A percentile compares a stretch with the other conserved stretches of the same genome.
These are phyloP conservation scores for Drosophila mayri DNA, from an alignment of 1,140 invertebrate genomes.

Conservation along the genomic window DNA sequence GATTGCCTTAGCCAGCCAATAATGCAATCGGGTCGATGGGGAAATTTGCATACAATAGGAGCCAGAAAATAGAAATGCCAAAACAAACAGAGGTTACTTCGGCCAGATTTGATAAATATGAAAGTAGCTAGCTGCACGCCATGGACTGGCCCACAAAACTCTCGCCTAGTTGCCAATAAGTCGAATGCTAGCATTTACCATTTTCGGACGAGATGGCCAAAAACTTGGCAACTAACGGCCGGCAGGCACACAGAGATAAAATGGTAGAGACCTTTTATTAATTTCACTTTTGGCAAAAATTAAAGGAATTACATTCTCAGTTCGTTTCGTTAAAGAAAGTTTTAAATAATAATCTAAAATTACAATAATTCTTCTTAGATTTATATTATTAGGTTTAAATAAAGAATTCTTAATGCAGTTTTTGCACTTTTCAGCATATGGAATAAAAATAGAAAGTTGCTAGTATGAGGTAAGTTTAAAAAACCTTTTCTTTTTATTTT, in stretches of 20 bases:
- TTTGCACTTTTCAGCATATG: too few relatives aligned
- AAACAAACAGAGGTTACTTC: slow-evolving; percentile 19
- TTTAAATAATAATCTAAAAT: too few relatives aligned
- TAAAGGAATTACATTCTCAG: background rate
- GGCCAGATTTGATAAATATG: slow-evolving; percentile 61
- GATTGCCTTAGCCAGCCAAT: slow-evolving; percentile 1
- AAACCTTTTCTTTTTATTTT: too few relatives aligned
- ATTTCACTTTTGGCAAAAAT: background rate
- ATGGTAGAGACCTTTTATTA: background rate
- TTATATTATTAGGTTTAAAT: too few relatives aligned
- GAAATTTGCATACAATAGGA: slow-evolving; percentile 55
- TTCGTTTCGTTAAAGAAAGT: too few relatives aligned
- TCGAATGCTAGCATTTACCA: slow-evolving; percentile 60
- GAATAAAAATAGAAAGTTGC: too few relatives aligned
- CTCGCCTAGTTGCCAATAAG: slow-evolving; percentile 64
- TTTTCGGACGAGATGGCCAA: slow-evolving; percentile 62
- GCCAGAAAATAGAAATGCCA: slow-evolving; percentile 15
- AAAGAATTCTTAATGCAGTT: too few relatives aligned
- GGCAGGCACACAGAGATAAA: slow-evolving; percentile 8
- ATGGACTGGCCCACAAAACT: slow-evolving; percentile 27
- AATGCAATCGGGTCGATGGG: slow-evolving; percentile 4
- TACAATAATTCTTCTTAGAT: too few relatives aligned
- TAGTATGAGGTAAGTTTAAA: too few relatives aligned
- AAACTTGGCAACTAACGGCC: slow-evolving; percentile 55
- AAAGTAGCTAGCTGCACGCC: slow-evolving; percentile 50